Conservation (phyloP, 2,888 invertebrate genomes). For the Malachius bipustulatus region DNA sequence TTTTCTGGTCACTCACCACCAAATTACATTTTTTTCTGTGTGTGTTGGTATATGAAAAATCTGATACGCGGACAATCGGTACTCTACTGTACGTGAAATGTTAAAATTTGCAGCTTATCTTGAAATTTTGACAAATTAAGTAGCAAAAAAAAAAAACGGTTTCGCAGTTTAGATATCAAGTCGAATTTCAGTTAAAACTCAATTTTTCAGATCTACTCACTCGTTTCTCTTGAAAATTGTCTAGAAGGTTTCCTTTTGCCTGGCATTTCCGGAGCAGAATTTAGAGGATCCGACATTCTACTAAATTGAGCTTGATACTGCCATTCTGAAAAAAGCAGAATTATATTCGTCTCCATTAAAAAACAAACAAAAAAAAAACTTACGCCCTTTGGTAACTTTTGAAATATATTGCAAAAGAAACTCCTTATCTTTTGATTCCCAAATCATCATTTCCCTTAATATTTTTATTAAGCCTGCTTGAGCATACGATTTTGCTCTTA, state of each 20-base stretch:
- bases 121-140: too few species aligned
- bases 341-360: not conserved
- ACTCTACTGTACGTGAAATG: too few species aligned
- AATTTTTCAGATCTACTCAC: not conserved
- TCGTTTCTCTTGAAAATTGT: not conserved
- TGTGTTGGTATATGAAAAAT: too few species aligned
- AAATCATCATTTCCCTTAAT: constrained; percentile 50
- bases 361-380: constrained; percentile 16
- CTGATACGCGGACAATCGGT: too few species aligned
- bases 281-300: not conserved
- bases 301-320: not conserved
- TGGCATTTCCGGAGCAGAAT: not conserved
- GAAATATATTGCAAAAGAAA: constrained; percentile 52
- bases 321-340: constrained; percentile 1
- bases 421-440: constrained; percentile 59
- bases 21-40: too few species aligned
- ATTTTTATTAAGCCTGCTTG: constrained; percentile 48
- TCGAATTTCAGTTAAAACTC: too few species aligned
- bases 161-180: too few species aligned
- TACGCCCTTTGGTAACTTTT: constrained; percentile 48
- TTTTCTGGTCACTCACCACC: too few species aligned
- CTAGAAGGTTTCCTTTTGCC: constrained; percentile 3
- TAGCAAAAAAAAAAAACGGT: too few species aligned
- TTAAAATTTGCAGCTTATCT: too few species aligned
- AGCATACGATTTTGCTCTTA: constrained; percentile 48